These are phyloP conservation scores for Rhinella marina DNA, from an alignment of 2,797 vertebrate genomes.

Conservation along the genomic window DNA sequence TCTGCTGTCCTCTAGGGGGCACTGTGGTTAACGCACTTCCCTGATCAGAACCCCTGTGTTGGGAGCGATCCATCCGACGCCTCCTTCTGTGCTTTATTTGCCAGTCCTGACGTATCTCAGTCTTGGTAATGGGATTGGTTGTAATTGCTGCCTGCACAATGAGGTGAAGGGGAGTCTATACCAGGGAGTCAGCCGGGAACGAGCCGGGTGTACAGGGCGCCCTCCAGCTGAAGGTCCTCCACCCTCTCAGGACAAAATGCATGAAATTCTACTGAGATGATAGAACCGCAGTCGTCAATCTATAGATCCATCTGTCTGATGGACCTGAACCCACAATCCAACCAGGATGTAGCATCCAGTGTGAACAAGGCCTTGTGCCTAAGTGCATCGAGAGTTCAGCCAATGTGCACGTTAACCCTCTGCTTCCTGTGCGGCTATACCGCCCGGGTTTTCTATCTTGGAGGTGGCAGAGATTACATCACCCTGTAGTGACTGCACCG, in stretches of 20 bases:
- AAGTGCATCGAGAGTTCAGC: too few relatives aligned
- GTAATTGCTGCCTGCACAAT: conserved; percentile 1
- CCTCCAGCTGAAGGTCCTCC: too few relatives aligned
- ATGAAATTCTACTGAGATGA: too few relatives aligned
- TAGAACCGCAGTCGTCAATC: conserved; percentile 39
- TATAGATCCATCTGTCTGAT: not conserved
- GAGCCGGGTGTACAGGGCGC: not conserved
- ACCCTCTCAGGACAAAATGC: too few relatives aligned
- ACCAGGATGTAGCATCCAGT: not conserved
- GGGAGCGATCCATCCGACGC: not conserved
- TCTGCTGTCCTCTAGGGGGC: not conserved
- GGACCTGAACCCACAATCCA: not conserved
- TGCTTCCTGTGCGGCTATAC: too few relatives aligned
- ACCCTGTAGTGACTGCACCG: too few relatives aligned
- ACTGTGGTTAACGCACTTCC: not conserved
- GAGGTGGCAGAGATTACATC: not conserved
- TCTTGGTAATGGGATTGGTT: conserved; percentile 32
- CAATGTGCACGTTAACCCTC: too few relatives aligned
- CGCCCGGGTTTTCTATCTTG: not conserved
- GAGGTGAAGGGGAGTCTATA: conserved; percentile 13
- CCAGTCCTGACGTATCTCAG: not conserved
- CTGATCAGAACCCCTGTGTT: not conserved
- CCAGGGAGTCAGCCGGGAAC: not conserved
- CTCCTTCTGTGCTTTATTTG: not conserved
- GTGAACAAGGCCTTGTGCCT: not conserved